Evolutionary conservation across 2,888 invertebrate species (phyloP).

Genomic region (Zaprionus lineosus): DNA sequence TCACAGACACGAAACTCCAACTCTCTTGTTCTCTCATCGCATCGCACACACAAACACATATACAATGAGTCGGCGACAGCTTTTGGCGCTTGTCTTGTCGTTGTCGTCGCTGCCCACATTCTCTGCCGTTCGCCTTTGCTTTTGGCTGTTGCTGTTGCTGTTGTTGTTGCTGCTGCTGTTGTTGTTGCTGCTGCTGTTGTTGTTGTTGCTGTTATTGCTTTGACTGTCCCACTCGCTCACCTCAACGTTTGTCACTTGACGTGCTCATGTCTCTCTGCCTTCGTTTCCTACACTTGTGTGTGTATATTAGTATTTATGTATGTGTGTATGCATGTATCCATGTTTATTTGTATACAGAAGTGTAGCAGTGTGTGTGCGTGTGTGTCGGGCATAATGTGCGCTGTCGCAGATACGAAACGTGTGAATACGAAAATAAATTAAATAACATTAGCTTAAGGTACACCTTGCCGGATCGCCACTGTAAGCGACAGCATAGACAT

Average conservation of each 20-base stretch:
- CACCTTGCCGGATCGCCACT: constrained; percentile 72
- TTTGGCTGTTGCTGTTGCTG: constrained; percentile 10
- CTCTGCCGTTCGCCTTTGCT: no score
- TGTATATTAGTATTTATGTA: not conserved
- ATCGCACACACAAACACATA: constrained; percentile 12
- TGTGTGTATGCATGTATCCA: constrained; percentile 7
- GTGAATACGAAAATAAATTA: constrained; percentile 78
- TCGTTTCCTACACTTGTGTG: constrained; percentile 11
- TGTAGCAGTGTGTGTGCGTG: constrained; percentile 8
- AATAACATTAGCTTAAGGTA: constrained; percentile 75
- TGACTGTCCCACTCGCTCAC: constrained; percentile 43
- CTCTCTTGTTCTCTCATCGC: constrained; percentile 1
- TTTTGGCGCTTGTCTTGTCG: constrained; percentile 43
- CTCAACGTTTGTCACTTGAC: constrained; percentile 48
- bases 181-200: constrained; percentile 19
- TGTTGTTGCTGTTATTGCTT: constrained; percentile 16
- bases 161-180: constrained; percentile 45
- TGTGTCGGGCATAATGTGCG: constrained; percentile 16
- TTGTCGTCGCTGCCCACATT: constrained; percentile 40
- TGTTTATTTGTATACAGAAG: not conserved
- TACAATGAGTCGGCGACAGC: constrained; percentile 1
- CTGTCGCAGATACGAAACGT: constrained; percentile 49
- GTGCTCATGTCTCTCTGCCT: constrained; percentile 17
- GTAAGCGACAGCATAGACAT: constrained; percentile 37
- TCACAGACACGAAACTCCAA: constrained; percentile 44